Base-by-base conservation (phyloP, 2,888 invertebrate genomes). In the Pimpla rufipes region DNA sequence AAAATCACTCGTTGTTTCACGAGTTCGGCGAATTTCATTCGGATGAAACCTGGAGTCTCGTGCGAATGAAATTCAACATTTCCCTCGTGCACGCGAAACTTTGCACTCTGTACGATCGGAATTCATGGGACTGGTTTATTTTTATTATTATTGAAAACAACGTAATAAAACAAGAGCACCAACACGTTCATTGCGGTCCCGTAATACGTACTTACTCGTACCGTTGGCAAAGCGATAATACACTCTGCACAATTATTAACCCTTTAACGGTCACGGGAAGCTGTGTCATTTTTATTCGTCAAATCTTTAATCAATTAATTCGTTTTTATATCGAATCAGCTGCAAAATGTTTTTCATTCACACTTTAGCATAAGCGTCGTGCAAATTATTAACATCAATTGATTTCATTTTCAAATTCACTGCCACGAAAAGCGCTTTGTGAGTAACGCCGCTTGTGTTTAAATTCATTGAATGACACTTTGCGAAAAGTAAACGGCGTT, bases 181-280 rank as follows among this genome's bases (percentile, higher is more conserved):
- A 59, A 59, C 1, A 59, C 1, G 6, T 42, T 29, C 35, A 16
- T 13, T 45, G 35, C 11, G 10, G 29, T 70, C 67, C 40, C 67
- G 59, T 45, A 70, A 79, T 73, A 67, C 79, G 73, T 79, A 79
- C 57, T 79, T 74, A 50, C 66, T 79, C 67, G 71, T 68, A 29
- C 37, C 37, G 18, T 13, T 6, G 18, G 35, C 50, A 18, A 70
- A 75, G 42, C 73, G 42, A 59, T 16, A 18, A 35, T 29, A 52
- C 35, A 52, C 37, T 18, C 18, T 52, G 64, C 52, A 64, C 35
- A 64, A n/a, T 50, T n/a, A 50, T 52, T 18, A 35, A 50, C 21
- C 62, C 62, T 50, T 52, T 62, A 62, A 21, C 13, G 62, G 29
- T 40, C 47, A 42, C 13, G 6, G 52, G 37, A 40, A 37, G 16